A percentile compares a stretch with the other conserved stretches of the same genome.
Evolutionary conservation across 2,888 invertebrate species (phyloP).

Genomic region (Hypolimnas misippus): DNA sequence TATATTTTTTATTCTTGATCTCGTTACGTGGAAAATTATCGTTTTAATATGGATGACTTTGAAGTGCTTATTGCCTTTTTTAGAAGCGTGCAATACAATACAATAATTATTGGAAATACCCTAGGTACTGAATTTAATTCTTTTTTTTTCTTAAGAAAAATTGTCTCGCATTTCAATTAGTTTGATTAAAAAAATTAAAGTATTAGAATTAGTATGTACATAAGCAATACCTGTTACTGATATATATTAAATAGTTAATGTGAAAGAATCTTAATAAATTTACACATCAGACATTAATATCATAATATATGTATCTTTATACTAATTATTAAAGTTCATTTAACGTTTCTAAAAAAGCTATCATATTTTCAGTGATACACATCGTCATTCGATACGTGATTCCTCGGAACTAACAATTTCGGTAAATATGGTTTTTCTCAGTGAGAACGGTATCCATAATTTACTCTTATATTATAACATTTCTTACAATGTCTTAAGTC

Average conservation of each 20-base stretch:
- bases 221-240: not conserved
- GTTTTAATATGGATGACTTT: slow-evolving; percentile 34
- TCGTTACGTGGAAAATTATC: slow-evolving; percentile 28
- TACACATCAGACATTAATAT: too few species aligned
- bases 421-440: too few species aligned
- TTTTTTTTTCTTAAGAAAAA: not conserved
- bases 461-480: too few species aligned
- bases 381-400: too few species aligned
- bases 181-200: not conserved
- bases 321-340: too few species aligned
- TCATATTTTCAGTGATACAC: too few species aligned
- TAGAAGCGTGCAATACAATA: slow-evolving; percentile 1
- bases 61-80: slow-evolving; percentile 24
- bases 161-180: not conserved
- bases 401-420: too few species aligned
- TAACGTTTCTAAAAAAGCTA: too few species aligned
- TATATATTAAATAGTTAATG: not conserved
- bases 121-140: not conserved
- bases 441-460: too few species aligned
- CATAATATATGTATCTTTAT: too few species aligned
- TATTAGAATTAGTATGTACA: not conserved
- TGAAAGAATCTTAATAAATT: not conserved
- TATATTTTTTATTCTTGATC: slow-evolving; percentile 18
- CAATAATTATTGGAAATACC: not conserved
- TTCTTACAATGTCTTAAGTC: too few species aligned